A percentile compares a stretch with the other conserved stretches of the same genome.
These are phyloP conservation scores for Helobdella robusta DNA, from an alignment of 2,888 invertebrate genomes.

Conservation along the genomic window DNA sequence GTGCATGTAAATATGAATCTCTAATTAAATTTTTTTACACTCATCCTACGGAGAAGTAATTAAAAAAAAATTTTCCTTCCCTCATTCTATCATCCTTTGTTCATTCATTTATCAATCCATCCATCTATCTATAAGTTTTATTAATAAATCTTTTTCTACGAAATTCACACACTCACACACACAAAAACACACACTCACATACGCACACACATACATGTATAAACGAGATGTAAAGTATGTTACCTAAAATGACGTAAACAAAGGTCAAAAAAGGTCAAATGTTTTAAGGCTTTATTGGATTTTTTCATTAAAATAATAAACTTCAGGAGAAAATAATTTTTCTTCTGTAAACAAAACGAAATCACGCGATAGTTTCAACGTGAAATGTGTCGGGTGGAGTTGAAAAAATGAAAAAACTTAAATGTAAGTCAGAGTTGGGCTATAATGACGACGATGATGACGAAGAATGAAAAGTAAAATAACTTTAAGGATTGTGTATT, in stretches of 20 bases:
- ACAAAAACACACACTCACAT: background rate
- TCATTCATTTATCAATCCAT: background rate
- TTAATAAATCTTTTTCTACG: background rate
- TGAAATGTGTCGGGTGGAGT: no score
- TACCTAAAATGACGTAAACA: no score
- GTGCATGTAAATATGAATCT: slow-evolving; percentile 10
- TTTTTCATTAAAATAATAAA: no score
- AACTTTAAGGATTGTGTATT: background rate
- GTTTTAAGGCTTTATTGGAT: no score
- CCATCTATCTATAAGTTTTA: background rate
- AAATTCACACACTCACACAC: background rate
- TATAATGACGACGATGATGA: background rate
- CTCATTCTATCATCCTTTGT: background rate
- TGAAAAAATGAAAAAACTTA: no score
- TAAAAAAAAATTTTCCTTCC: no score
- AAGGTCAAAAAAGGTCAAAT: no score
- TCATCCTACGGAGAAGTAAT: background rate
- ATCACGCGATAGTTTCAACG: no score
- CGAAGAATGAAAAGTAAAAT: background rate
- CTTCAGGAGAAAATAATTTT: no score
- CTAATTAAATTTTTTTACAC: background rate
- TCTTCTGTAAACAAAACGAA: no score
- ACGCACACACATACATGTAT: background rate
- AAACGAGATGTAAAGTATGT: no score
- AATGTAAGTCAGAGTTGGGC: no score